A percentile compares a stretch with the other conserved stretches of the same genome.
These are phyloP conservation scores for Heterohyrax brucei DNA, from an alignment of 2,797 vertebrate genomes.

Conservation along the genomic window DNA sequence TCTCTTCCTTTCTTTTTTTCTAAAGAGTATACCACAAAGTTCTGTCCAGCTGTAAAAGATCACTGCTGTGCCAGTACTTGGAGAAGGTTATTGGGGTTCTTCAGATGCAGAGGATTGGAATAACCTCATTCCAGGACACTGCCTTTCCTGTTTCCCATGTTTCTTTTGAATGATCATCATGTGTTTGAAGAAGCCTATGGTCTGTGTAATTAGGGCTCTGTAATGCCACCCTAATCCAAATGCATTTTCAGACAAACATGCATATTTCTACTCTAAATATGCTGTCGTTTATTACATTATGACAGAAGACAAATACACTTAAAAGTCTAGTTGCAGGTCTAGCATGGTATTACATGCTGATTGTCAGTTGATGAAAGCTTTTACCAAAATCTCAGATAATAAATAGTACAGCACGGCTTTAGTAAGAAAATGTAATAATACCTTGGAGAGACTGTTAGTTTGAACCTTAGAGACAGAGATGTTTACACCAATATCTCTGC, in stretches of 20 bases:
- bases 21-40: neutral
- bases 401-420: conserved; percentile 30
- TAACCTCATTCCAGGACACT: neutral
- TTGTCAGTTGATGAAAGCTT: conserved; percentile 14
- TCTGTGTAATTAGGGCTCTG: neutral
- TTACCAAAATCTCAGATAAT: neutral
- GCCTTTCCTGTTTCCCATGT: neutral
- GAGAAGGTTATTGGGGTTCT: neutral
- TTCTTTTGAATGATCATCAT: neutral
- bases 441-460: neutral
- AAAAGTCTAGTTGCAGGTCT: conserved; percentile 11
- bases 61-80: neutral
- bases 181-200: conserved; percentile 9
- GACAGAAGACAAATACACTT: conserved; percentile 41
- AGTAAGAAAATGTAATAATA: neutral
- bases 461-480: neutral
- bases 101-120: neutral
- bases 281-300: conserved; percentile 9
- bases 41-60: neutral
- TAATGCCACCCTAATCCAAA: neutral
- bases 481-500: neutral
- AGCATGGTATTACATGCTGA: neutral
- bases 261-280: conserved; percentile 33
- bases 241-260: neutral
- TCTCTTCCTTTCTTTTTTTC: neutral